phyloP scores from a whole-genome alignment of 2,113 vertebrate species.

The Pagrus major region DNA sequence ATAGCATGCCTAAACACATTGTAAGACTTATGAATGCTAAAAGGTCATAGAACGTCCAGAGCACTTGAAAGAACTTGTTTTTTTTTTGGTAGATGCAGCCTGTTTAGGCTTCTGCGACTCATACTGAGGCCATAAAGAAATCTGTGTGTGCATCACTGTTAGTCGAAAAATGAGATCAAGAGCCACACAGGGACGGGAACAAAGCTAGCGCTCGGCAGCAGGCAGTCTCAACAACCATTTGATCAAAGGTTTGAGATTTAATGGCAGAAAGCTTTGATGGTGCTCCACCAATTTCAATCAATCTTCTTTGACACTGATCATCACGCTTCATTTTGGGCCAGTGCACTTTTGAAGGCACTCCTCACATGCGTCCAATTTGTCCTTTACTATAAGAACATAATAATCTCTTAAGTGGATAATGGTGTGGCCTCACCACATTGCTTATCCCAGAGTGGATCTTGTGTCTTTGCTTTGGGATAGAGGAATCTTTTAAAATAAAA shows the following conservation, averaged over 20 bases:
- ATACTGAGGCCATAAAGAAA: conserved; percentile 35
- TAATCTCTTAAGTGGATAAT: conserved; percentile 3
- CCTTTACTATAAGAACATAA: neutral
- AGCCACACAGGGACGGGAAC: conserved; percentile 49
- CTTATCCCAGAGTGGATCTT: conserved; percentile 15
- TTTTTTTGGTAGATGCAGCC: neutral
- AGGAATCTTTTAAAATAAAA: neutral
- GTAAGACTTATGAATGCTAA: neutral
- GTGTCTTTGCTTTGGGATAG: neutral
- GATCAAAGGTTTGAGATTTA: conserved; percentile 66
- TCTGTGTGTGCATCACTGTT: conserved; percentile 31
- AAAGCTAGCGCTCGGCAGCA: conserved; percentile 49
- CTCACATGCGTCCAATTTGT: conserved; percentile 12
- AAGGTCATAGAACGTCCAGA: conserved; percentile 1
- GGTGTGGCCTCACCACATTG: neutral
- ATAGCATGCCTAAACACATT: too few species aligned
- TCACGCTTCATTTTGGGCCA: conserved; percentile 23
- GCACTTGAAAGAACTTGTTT: conserved; percentile 4
- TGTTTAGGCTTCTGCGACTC: conserved; percentile 22
- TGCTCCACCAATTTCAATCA: conserved; percentile 52
- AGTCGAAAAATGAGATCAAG: conserved; percentile 58
- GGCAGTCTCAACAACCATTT: conserved; percentile 40
- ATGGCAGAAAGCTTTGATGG: conserved; percentile 51
- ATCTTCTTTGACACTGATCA: conserved; percentile 58
- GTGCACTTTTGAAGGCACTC: conserved; percentile 15